phyloP scores from a whole-genome alignment of 2,113 vertebrate species.

The Antidorcas marsupialis region DNA sequence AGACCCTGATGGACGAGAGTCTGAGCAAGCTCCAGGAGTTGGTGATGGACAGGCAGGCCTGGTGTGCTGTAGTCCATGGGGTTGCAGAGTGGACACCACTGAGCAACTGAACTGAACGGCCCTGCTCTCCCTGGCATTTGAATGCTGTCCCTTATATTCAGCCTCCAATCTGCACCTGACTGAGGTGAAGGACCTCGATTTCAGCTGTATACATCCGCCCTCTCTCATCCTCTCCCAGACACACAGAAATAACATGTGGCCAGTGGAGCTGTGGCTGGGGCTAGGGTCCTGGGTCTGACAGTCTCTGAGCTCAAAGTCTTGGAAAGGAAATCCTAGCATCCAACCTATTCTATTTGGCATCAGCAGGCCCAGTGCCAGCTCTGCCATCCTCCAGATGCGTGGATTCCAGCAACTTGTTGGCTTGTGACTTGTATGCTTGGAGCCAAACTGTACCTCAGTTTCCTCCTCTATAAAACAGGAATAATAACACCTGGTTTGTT shows the following conservation, averaged over 20 bases:
- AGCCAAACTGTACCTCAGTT: not conserved
- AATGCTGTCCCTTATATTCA: not conserved
- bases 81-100: not conserved
- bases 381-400: not conserved
- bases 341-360: not conserved
- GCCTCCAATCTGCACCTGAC: not conserved
- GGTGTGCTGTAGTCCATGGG: not conserved
- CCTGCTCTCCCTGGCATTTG: not conserved
- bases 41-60: not conserved
- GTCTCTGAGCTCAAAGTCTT: not conserved
- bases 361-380: not conserved
- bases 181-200: not conserved
- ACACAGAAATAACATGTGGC: accelerated
- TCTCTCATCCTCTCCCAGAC: not conserved
- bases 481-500: not conserved
- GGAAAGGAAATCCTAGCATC: not conserved
- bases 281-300: not conserved
- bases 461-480: not conserved
- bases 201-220: not conserved
- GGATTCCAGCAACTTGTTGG: not conserved
- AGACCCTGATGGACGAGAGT: not conserved
- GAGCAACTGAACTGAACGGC: not conserved
- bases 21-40: not conserved
- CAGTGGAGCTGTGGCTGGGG: not conserved
- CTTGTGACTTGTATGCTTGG: not conserved